Base-by-base conservation (phyloP, 2,888 invertebrate species). In the Shargacucullia verbasci region DNA sequence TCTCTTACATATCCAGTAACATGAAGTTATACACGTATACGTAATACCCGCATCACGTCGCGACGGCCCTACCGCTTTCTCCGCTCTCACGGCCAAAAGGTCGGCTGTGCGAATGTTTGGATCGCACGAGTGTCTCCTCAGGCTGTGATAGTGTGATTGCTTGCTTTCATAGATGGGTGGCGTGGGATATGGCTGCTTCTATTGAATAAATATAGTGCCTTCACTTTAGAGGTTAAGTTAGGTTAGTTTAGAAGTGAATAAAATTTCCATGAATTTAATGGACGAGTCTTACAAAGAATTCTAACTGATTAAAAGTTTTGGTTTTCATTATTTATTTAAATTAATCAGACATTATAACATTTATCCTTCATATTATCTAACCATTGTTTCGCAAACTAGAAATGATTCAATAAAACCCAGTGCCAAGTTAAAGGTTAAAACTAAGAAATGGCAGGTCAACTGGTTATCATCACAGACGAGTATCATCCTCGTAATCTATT, bases 71-170 rank as follows among this genome's bases (percentile, higher is more conserved):
- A 59, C 15, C 48, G 37, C 76, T 75, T 73, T 72, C 73, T 57
- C 76, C 54, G 27, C 70, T 75, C 73, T 72, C 76, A 59, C 73
- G 70, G 68, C 47, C 70, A 60, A 73, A 74, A 75, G 74, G 74
- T 75, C 74, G 69, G 25, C 40, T 31, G 15, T 56, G 71, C 77
- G 56, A 76, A 70, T 58, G 55, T 64, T 59, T 33, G 56, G 65
- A 55, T 46, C 56, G 35, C 49, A 33, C 33, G 45, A 52, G 29
- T 14, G 66, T 59, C 44, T 66, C 39, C 35, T 2, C 13, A 3
- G 14, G 40, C 40, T 27, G 15, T 45, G 13, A 15, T 47, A 13
- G 14, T 25, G n/a, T 34, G 54, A 38, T 68, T 34, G 20, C 39
- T 45, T 34, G 38, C 14, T 27, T 46, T 20, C 53, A 27, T 68